A percentile compares a stretch with the other conserved stretches of the same genome.
Evolutionary conservation across 1,140 invertebrate genomes (phyloP).

Genomic region (Epicauta chinensis): DNA sequence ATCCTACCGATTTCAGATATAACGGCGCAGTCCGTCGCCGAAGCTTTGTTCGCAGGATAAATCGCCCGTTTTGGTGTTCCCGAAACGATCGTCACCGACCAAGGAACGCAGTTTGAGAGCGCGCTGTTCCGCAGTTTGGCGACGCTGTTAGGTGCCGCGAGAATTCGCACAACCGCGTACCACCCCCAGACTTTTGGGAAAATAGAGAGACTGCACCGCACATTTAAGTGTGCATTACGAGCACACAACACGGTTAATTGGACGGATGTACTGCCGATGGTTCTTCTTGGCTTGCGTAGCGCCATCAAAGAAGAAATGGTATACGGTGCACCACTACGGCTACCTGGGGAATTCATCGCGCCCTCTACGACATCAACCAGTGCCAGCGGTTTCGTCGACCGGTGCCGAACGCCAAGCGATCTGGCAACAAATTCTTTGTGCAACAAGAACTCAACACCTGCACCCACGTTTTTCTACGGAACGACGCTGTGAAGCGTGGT

Average conservation of each 20-base stretch:
- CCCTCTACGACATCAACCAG: not conserved
- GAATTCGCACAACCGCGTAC: slow-evolving; percentile 27
- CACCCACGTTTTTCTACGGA: slow-evolving; percentile 39
- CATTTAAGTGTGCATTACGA: slow-evolving; percentile 51
- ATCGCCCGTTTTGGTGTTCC: slow-evolving; percentile 29
- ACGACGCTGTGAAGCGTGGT: slow-evolving; percentile 27
- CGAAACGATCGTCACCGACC: slow-evolving; percentile 35
- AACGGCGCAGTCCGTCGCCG: slow-evolving; percentile 32
- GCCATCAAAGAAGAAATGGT: slow-evolving; percentile 35
- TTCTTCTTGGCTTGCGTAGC: slow-evolving; percentile 36
- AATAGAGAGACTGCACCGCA: slow-evolving; percentile 37
- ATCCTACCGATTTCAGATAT: slow-evolving; percentile 38
- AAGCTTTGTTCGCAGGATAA: slow-evolving; percentile 29
- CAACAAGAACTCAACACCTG: slow-evolving; percentile 25
- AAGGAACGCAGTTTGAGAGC: slow-evolving; percentile 40
- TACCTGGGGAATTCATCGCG: slow-evolving; percentile 39
- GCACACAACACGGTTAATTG: slow-evolving; percentile 9
- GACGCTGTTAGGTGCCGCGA: slow-evolving; percentile 23
- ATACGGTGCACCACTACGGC: slow-evolving; percentile 34
- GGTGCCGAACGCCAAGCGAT: not conserved
- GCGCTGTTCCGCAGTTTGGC: slow-evolving; percentile 31
- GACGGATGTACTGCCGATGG: slow-evolving; percentile 19
- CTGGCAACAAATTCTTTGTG: slow-evolving; percentile 20
- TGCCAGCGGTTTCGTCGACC: not conserved
- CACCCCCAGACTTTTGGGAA: slow-evolving; percentile 40